Evolutionary conservation across 2,888 invertebrate species (phyloP).

Genomic region (Imbricaverruca yamaguchii): DNA sequence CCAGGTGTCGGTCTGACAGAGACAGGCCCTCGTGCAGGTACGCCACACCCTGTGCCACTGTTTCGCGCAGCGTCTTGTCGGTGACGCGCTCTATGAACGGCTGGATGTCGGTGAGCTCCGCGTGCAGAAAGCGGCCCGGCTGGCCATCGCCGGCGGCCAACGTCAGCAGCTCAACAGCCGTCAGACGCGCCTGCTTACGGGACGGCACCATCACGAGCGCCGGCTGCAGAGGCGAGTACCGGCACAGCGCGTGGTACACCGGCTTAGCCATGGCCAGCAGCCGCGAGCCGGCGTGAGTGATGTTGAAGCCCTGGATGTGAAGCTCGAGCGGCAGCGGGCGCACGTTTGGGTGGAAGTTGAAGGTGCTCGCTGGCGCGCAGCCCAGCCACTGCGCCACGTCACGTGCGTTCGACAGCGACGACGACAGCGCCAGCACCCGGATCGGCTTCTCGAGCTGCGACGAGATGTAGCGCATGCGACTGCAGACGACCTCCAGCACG

Average conservation of each 20-base stretch:
- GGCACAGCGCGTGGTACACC: constrained; percentile 82
- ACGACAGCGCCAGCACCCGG: constrained; percentile 85
- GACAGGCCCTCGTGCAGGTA: constrained; percentile 94
- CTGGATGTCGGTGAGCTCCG: constrained; percentile 73
- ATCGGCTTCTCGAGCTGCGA: constrained; percentile 85
- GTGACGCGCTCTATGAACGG: constrained; percentile 77
- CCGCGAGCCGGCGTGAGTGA: constrained; percentile 93
- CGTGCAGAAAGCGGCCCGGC: constrained; percentile 81
- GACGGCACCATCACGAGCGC: constrained; percentile 87
- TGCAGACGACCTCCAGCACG: constrained; percentile 83
- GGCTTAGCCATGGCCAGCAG: constrained; percentile 97
- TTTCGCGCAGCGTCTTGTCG: constrained; percentile 72
- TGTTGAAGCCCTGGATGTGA: constrained; percentile 93
- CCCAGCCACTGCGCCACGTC: constrained; percentile 96
- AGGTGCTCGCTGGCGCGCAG: constrained; percentile 83
- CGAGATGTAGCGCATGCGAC: constrained; percentile 74
- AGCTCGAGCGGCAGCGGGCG: constrained; percentile 89
- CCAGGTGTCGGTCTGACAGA: constrained; percentile 72
- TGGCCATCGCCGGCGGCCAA: constrained; percentile 84
- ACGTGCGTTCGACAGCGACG: constrained; percentile 88
- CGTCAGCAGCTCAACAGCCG: constrained; percentile 91
- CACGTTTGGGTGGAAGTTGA: constrained; percentile 98
- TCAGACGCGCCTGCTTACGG: constrained; percentile 80
- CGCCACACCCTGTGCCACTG: constrained; percentile 85
- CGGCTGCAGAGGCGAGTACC: constrained; percentile 74